Evolutionary conservation across 2,797 vertebrate species (phyloP).

Genomic region (Cossypha heuglini): DNA sequence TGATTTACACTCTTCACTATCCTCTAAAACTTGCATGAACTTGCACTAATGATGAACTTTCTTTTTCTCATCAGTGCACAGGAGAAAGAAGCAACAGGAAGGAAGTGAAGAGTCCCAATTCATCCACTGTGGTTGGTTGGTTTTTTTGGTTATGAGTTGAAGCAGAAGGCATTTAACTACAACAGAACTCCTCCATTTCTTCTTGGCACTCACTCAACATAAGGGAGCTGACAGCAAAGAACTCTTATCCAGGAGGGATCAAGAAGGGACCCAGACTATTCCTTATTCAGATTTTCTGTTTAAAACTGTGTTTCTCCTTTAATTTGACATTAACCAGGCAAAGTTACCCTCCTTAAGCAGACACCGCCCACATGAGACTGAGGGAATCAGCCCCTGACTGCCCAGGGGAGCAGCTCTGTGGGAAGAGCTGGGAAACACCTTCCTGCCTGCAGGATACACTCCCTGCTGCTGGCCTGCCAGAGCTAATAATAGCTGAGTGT

Average conservation of each 20-base stretch:
- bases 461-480: background rate
- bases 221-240: slow-evolving; percentile 60
- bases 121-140: background rate
- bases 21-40: background rate
- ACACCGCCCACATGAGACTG: background rate
- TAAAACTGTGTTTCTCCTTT: background rate
- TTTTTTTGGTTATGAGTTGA: slow-evolving; percentile 23
- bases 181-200: slow-evolving; percentile 52
- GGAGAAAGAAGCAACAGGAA: background rate
- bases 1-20: background rate
- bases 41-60: background rate
- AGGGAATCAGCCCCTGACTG: background rate
- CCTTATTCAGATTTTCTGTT: background rate
- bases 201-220: slow-evolving; percentile 36
- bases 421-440: background rate
- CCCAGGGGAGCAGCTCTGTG: background rate
- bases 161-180: slow-evolving; percentile 57
- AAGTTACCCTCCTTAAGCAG: background rate
- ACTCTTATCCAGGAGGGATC: slow-evolving; percentile 49
- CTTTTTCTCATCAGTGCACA: background rate
- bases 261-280: background rate
- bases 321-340: background rate
- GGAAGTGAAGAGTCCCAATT: background rate
- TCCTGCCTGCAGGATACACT: rapidly evolving
- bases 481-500: background rate